phyloP scores from a whole-genome alignment of 2,113 vertebrate genomes.

The Erythrolamprus reginae region DNA sequence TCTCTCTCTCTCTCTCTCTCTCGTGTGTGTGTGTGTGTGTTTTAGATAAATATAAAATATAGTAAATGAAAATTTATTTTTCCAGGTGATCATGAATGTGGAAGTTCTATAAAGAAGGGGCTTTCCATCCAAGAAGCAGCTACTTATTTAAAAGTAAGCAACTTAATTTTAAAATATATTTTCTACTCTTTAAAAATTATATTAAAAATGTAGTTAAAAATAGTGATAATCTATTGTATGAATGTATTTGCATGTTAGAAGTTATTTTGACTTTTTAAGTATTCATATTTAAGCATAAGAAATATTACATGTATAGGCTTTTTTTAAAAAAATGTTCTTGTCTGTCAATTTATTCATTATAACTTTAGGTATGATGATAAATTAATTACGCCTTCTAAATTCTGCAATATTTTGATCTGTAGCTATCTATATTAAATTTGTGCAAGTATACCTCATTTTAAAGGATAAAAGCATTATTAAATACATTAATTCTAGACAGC shows the following conservation, averaged over 20 bases:
- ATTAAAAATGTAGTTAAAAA: background rate
- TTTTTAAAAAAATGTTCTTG: constrained; percentile 8
- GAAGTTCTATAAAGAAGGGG: constrained; percentile 79
- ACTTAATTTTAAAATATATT: constrained; percentile 21
- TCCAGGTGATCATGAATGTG: constrained; percentile 92
- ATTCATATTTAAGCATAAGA: background rate
- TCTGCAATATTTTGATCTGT: background rate
- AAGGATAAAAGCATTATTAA: background rate
- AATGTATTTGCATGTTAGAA: background rate
- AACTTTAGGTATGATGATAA: background rate
- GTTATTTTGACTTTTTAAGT: background rate
- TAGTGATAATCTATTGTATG: background rate
- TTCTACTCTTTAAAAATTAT: background rate
- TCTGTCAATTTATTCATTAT: background rate
- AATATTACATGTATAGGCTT: background rate
- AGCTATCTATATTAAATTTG: background rate
- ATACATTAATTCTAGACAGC: no score
- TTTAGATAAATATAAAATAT: background rate
- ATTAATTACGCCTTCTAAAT: background rate
- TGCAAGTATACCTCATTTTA: background rate
- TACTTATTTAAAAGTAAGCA: constrained; percentile 83
- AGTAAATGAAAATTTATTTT: constrained; percentile 42
- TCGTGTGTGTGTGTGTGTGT: background rate
- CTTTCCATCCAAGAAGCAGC: constrained; percentile 83
- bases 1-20: no score